Evolutionary conservation across 2,888 invertebrate species (phyloP), one percentile per base, ranked within the genome.

Genomic region (Ctenicera cuprea): DNA sequence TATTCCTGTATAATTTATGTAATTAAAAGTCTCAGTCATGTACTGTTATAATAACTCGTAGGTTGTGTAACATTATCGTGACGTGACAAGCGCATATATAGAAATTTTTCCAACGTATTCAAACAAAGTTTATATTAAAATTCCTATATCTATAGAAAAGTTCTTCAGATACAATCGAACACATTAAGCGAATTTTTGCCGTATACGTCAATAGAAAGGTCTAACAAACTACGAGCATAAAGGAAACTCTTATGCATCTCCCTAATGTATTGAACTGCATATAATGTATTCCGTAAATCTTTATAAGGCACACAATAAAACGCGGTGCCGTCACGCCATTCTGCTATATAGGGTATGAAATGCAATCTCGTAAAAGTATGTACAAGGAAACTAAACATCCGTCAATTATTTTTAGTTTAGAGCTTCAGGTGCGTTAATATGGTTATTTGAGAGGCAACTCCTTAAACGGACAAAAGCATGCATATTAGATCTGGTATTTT

Each of bases 201-300:
- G n/a, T 52, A 22, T 18, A 54, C n/a, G 12, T 26, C 14, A 54
- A 54, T 26, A 52, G 52, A 48, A 48, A 48, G 18, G 22, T 18
- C 8, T 52, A 54, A 54, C 26, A 54, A 54, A 30, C 26, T 30
- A 16, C 30, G 14, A 26, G 30, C 30, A 30, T 16, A 30, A 30
- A 54, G 30, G 30, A 50, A 20, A 30, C 30, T 54, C 33, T 16
- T 41, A n/a, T 59, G 59, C 38, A 59, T 59, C 57, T 57, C 18
- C 14, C 38, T 59, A 33, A 57, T 57, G 37, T 57, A 59, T 59
- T 18, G 59, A 59, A 59, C 59, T 59, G 59, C 59, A 59, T 59
- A 16, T 16, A 59, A 59, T 33, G 12, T 59, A 33, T 57, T 57
- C 57, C 33, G 59, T 38, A 59, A 59, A 38, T 59, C 59, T 59